A percentile compares a stretch with the other conserved stretches of the same genome.
Evolutionary conservation across 2,113 vertebrate genomes (phyloP).

Genomic region (Eolophus roseicapilla): DNA sequence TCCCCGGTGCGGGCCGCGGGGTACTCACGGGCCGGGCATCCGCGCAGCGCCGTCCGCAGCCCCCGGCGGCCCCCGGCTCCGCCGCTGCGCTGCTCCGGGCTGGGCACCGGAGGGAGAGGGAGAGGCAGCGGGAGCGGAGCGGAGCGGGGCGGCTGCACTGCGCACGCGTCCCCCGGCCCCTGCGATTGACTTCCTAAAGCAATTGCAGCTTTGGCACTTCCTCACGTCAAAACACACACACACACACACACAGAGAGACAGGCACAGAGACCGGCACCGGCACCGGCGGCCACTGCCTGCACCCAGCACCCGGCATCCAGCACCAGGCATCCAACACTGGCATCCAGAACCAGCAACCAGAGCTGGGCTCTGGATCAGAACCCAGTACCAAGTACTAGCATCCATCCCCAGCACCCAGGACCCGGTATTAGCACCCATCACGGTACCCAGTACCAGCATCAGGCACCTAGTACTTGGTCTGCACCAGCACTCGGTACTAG

Average conservation of each 20-base stretch:
- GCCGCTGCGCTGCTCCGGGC: conserved; percentile 46
- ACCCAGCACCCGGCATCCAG: not conserved
- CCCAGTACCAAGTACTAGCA: no score
- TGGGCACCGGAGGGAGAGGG: conserved; percentile 74
- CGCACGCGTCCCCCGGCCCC: conserved; percentile 77
- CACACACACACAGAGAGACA: not conserved
- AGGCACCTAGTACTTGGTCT: not conserved
- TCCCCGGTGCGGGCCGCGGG: no score
- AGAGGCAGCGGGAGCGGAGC: conserved; percentile 58
- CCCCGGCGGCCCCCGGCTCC: conserved; percentile 73
- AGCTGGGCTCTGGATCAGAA: not conserved
- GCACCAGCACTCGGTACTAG: not conserved
- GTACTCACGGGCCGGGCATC: conserved; percentile 82
- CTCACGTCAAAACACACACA: conserved; percentile 16
- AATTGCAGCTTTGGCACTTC: conserved; percentile 71
- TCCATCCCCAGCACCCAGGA: not conserved
- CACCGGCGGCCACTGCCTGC: no score
- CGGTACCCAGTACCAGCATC: not conserved
- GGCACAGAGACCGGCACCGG: not conserved
- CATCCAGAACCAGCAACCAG: no score
- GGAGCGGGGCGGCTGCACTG: conserved; percentile 61
- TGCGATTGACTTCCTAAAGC: conserved; percentile 62
- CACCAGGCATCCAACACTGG: not conserved
- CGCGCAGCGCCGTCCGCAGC: conserved; percentile 63
- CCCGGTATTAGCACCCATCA: not conserved